Evolutionary conservation across 2,113 vertebrate genomes (phyloP), one percentile per base, ranked within the genome.

Genomic region (Toxostoma redivivum): DNA sequence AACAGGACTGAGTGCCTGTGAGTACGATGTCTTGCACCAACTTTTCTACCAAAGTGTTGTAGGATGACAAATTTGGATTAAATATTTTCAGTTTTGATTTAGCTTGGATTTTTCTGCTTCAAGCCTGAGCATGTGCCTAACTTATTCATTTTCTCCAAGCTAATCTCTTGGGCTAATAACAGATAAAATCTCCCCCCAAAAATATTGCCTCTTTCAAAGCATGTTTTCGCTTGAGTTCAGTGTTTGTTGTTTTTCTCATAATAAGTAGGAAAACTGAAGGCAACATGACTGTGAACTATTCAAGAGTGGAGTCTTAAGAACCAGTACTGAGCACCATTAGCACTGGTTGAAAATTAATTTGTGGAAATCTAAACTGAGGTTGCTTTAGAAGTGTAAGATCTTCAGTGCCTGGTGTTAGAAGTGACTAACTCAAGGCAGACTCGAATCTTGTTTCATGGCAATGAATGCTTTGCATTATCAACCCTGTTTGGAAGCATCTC

Each of bases 401-500:
- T 77, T 90, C 40, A 67, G 65, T 90, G 88, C 53, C 64, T 69
- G 60, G 44, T 73, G 50, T 88, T 77, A 20, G 13, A 86, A 94
- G 48, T 74, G 40, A n/a, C 60, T 74, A 71, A 86, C 57, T 83
- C 2, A 9, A 70, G 80, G 40, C 80, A 82, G 61, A 53, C 51
- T 93, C 0, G 0, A 92, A 93, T 88, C 71, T 42, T 88, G 54
- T 25, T 94, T 93, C 83, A 86, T 62, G 47, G 72, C 86, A 92
- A 74, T 30, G 72, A 96, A 67, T 92, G 72, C 57, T 93, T 77
- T 11, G 1, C 40, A 88, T 90, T 96, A 92, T 86, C 72, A 88
- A 42, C 23, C 37, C 51, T 33, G 37, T 86, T 83, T 86, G 80
- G 95, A 94, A 81, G 48, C 65, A 81, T 91, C 83, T 93, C 93